Base-by-base conservation (phyloP, 2,113 vertebrate species). In the Petromus typicus region DNA sequence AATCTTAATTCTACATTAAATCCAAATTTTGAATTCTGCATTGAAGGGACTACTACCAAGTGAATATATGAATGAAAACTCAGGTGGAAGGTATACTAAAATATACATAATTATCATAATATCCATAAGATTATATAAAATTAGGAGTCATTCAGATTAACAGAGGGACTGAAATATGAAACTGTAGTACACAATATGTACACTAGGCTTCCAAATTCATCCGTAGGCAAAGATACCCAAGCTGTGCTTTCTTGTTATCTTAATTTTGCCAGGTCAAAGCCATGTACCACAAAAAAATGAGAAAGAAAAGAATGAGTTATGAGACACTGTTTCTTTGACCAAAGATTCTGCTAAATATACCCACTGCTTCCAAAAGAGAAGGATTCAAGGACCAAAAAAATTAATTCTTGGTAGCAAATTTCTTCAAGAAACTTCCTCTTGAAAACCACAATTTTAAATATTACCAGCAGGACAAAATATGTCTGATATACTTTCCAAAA, bases 1-100 rank as follows among this genome's bases (percentile, higher is more conserved):
- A n/a, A 40, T 87, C 37, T 63, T 76, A 90, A 66, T 66, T 97
- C 76, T 90, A 43, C 69, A 90, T 93, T 80, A 85, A 88, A 76
- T 34, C 7, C 23, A 76, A 86, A 80, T 40, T 91, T 80, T 78
- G 12, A 17, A 57, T 87, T 91, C 45, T 81, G 6, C 89, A 30
- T 87, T 81, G 43, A 80, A 78, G 27, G 32, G 0, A 67, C 61
- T 76, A 81, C 73, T 56, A 79, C 43, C 76, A 37, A 71, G 25
- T 2, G 78, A 22, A 69, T 34, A 59, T 9, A 61, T 32, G 18
- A 71, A 40, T 32, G 3, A 94, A 25, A 81, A 75, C 0, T 9
- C 37, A 81, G 25, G 37, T 89, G 78, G 59, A 82, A 92, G 23
- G 6, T 59, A 80, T 63, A 45, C 1, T 56, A 4, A 48, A 93